Evolutionary conservation across 35 echinoderm and acorn worm species (phyloP).

Genomic region (Anneissia japonica): DNA sequence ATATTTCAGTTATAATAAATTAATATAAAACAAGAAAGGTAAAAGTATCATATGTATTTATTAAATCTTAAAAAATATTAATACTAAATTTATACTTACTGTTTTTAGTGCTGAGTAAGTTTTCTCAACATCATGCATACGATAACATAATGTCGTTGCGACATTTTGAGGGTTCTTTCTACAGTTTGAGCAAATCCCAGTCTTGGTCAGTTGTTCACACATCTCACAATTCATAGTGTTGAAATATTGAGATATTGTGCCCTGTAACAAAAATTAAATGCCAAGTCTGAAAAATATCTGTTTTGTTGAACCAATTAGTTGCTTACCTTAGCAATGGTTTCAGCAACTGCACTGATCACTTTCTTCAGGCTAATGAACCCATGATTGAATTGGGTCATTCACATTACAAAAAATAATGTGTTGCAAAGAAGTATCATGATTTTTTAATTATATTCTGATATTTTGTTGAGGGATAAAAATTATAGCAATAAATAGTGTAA

Average conservation of each 20-base stretch:
- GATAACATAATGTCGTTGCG: conserved; percentile 36
- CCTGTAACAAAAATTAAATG: conserved; percentile 24
- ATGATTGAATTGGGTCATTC: no score
- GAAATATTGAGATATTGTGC: conserved; percentile 94
- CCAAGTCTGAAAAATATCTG: not conserved
- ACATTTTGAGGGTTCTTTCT: conserved; percentile 49
- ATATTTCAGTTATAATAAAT: not conserved
- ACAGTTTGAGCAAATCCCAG: conserved; percentile 69
- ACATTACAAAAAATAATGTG: no score
- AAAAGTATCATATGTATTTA: not conserved
- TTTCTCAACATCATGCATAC: conserved; percentile 36
- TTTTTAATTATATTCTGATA: no score
- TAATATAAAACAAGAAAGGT: not conserved
- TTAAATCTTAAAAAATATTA: not conserved
- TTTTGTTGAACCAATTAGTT: not conserved
- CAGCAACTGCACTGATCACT: no score
- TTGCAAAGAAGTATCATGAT: no score
- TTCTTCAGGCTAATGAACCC: no score
- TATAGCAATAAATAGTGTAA: no score
- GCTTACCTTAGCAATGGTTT: not conserved
- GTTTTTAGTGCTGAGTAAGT: not conserved
- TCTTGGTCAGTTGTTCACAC: conserved; percentile 75
- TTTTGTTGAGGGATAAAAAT: no score
- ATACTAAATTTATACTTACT: not conserved
- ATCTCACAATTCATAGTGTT: conserved; percentile 76